These are phyloP conservation scores for Saccostrea echinata DNA, from an alignment of 1,140 invertebrate genomes.

Conservation along the genomic window DNA sequence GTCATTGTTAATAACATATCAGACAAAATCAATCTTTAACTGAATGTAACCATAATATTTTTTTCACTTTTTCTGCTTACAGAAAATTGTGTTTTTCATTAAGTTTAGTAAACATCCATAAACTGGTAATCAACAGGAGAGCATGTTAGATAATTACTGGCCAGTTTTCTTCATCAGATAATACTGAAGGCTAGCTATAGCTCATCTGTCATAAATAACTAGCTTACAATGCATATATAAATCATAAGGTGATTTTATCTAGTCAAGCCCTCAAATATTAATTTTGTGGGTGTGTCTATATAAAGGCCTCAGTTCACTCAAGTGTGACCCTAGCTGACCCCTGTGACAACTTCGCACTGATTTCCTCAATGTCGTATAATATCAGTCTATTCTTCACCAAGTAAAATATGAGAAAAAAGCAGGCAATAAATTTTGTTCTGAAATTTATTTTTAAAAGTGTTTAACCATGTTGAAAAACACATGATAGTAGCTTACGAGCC, in stretches of 20 bases:
- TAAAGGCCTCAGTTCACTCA: not conserved
- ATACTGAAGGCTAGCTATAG: too few relatives aligned
- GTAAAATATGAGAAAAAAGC: not conserved
- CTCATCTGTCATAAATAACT: too few relatives aligned
- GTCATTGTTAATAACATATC: too few relatives aligned
- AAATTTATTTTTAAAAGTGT: not conserved
- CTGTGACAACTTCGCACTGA: not conserved
- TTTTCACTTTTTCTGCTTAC: too few relatives aligned
- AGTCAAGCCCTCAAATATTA: not conserved
- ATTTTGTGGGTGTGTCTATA: constrained; percentile 12
- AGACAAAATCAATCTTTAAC: too few relatives aligned
- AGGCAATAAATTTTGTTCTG: not conserved
- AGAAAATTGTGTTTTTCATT: too few relatives aligned
- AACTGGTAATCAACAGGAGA: too few relatives aligned
- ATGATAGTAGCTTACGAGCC: constrained; percentile 1
- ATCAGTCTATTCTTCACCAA: not conserved
- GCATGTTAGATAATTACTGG: too few relatives aligned
- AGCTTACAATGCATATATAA: not conserved
- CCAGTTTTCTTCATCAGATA: too few relatives aligned
- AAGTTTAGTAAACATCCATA: too few relatives aligned
- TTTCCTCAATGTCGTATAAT: not conserved
- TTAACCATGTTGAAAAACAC: constrained; percentile 25
- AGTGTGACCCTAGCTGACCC: not conserved
- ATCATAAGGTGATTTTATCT: not conserved
- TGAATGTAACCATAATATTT: too few relatives aligned